These are phyloP conservation scores for Mamestra configurata DNA, from an alignment of 1,140 invertebrate species.

Conservation along the genomic window DNA sequence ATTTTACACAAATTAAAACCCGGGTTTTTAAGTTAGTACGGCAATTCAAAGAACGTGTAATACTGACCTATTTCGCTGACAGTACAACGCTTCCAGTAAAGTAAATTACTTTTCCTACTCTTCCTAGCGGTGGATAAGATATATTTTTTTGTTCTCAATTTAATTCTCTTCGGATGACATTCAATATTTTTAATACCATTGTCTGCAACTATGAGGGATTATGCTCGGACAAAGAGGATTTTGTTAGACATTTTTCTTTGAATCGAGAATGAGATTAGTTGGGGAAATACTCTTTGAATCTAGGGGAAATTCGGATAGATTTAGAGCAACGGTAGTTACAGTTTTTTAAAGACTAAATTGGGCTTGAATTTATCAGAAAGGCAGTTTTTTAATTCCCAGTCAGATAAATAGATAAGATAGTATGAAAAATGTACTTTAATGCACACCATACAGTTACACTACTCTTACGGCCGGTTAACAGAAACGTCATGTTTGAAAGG, in stretches of 20 bases:
- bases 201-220: conserved; percentile 10
- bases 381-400: too few relatives aligned
- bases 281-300: background rate
- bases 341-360: too few relatives aligned
- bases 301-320: background rate
- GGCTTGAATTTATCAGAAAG: too few relatives aligned
- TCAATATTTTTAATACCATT: conserved; percentile 42
- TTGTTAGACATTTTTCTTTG: background rate
- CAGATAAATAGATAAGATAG: too few relatives aligned
- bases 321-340: background rate
- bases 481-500: too few relatives aligned
- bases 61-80: conserved; percentile 54
- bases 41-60: conserved; percentile 49
- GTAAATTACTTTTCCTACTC: conserved; percentile 53
- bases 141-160: conserved; percentile 44
- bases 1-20: conserved; percentile 54
- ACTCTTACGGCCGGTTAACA: too few relatives aligned
- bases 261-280: background rate
- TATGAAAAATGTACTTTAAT: too few relatives aligned
- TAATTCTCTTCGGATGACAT: conserved; percentile 28
- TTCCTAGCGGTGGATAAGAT: conserved; percentile 19
- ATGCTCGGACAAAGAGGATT: background rate
- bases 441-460: too few relatives aligned
- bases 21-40: conserved; percentile 41
- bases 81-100: conserved; percentile 55